Evolutionary conservation across 1,140 invertebrate genomes (phyloP).

Genomic region (Drosophila arawakana): DNA sequence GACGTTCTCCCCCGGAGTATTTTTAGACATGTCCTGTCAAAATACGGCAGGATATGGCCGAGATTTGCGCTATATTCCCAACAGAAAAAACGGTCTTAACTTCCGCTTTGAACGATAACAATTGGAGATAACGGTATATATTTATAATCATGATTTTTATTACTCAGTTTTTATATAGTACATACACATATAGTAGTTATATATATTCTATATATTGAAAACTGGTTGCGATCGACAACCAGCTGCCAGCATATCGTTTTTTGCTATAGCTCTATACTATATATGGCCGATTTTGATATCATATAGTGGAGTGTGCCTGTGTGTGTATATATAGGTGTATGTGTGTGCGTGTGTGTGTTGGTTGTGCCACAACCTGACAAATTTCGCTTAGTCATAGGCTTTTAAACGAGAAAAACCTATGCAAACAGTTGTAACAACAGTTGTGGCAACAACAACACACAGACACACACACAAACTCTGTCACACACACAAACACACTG

Average conservation of each 20-base stretch:
- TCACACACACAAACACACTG: constrained; percentile 12
- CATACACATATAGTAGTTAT: constrained; percentile 55
- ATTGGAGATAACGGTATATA: constrained; percentile 24
- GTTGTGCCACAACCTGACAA: not conserved
- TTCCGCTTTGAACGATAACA: not conserved
- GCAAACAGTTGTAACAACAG: constrained; percentile 72
- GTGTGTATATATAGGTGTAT: not conserved
- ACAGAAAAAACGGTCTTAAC: too few species aligned
- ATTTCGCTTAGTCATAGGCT: constrained; percentile 80
- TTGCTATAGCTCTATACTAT: constrained; percentile 62
- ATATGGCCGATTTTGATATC: constrained; percentile 73
- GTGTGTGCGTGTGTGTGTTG: constrained; percentile 5
- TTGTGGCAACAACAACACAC: not conserved
- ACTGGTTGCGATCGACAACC: constrained; percentile 18
- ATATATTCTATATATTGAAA: constrained; percentile 48
- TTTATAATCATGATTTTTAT: constrained; percentile 50
- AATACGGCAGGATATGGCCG: too few species aligned
- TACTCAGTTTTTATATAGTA: constrained; percentile 55
- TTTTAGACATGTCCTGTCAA: too few species aligned
- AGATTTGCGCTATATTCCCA: too few species aligned
- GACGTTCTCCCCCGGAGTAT: too few species aligned
- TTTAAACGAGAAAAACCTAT: constrained; percentile 82
- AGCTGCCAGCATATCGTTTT: constrained; percentile 53
- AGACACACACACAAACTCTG: not conserved
- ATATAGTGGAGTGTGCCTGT: constrained; percentile 36